phyloP scores from a whole-genome alignment of 2,113 vertebrate genomes.

The Polyodon spathula region DNA sequence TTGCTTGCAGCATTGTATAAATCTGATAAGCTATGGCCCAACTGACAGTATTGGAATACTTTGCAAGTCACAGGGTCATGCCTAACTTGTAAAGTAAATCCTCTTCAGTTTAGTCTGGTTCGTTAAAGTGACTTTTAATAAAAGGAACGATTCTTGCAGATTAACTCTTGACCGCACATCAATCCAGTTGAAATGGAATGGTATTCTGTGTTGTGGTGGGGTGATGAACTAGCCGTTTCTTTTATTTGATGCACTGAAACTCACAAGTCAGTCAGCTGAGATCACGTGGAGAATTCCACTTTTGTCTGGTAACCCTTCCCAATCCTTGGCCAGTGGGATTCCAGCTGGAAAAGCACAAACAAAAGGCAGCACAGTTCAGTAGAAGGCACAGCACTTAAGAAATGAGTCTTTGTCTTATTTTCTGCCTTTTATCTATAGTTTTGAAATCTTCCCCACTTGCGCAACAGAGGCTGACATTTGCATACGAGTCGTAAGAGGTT shows the following conservation, averaged over 20 bases:
- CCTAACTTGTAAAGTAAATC: no score
- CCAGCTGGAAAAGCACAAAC: constrained; percentile 13
- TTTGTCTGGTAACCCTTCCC: constrained; percentile 11
- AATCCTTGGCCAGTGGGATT: constrained; percentile 9
- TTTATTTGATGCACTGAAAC: constrained; percentile 21
- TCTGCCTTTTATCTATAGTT: not conserved
- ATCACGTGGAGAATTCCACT: constrained; percentile 30
- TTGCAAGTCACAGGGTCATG: no score
- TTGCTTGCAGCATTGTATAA: no score
- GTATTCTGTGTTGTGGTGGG: constrained; percentile 25
- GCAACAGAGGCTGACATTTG: not conserved
- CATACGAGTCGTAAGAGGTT: not conserved
- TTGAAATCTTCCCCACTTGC: not conserved
- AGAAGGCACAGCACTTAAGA: not conserved
- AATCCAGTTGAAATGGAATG: constrained; percentile 31
- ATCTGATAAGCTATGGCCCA: no score
- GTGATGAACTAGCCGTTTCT: constrained; percentile 32
- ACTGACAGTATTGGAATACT: no score
- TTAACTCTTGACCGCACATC: constrained; percentile 30
- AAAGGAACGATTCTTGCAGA: not conserved
- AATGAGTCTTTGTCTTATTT: constrained; percentile 1
- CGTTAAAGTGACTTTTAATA: no score
- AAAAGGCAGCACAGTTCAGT: constrained; percentile 1
- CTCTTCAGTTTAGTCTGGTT: no score
- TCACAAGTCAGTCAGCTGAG: constrained; percentile 39